Base-by-base conservation (phyloP, 1,140 invertebrate genomes). In the Rhopalosiphum padi region DNA sequence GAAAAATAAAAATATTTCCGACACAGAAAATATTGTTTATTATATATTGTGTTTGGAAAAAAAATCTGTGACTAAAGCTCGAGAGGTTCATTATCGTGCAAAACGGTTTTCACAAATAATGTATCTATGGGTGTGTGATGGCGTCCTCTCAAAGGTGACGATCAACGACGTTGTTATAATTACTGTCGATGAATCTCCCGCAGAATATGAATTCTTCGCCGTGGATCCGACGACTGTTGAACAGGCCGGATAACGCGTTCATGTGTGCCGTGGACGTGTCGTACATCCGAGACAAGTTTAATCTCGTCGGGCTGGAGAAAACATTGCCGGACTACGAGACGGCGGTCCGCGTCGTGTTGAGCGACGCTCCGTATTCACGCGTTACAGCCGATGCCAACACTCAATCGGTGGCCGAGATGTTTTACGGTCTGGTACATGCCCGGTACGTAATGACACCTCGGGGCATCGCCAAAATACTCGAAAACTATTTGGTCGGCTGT, bases 381-480 rank as follows among this genome's bases (percentile, higher is more conserved):
- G 30, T 2, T 3, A 30, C 25, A 1, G 9, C 23, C 37, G 9
- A 30, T 41, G 0, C 1, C 8, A 55, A 25, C 5, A 0, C 35
- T 30, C 55, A 9, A 30, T 21, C 55, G 11, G 41, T 41, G 11
- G 41, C 60, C 1, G 60, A 77, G 22, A 1, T 91, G 7, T n/a
- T 91, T 8, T 91, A 91, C 43, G 90, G 90, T 46, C 90, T 91
- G 60, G 43, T 91, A 6, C 90, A 91, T 21, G 90, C 90, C 18
- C 55, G 90, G 41, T 91, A 77, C 43, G 48, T 91, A 23, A 77
- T 91, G 90, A 68, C 90, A 5, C 90, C 55, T 1, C 55, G 37
- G 18, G 90, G 90, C 15, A 9, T 91, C 43, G 90, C 37, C 1
- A 60, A 68, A 77, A 91, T 91, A 43, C 51, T 91, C 2, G 55